Conservation (phyloP, 2,113 vertebrate genomes). For the Telmatochromis sp. region DNA sequence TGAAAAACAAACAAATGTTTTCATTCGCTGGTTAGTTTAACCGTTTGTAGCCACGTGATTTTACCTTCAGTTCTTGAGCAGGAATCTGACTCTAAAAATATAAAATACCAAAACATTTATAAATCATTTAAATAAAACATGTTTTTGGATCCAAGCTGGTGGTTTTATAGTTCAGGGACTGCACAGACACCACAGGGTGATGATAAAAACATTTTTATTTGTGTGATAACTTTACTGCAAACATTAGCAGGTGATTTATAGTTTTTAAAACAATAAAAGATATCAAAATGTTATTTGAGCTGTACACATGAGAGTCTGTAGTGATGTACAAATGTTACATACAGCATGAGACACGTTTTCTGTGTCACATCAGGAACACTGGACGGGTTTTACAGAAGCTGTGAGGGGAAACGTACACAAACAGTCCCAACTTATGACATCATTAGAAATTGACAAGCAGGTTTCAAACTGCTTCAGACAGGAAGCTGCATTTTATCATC, state of each 20-base stretch:
- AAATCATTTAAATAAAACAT: fast-evolving
- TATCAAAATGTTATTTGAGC: not conserved
- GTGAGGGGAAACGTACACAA: fast-evolving
- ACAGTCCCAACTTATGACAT: not conserved
- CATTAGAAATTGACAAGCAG: not conserved
- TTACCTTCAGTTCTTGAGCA: not conserved
- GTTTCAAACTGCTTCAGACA: not conserved
- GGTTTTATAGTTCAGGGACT: not conserved
- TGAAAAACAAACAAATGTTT: not conserved
- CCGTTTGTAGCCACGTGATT: not conserved
- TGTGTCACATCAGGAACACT: not conserved
- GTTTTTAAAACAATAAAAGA: not conserved
- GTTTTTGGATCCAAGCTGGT: not conserved
- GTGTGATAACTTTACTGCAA: not conserved
- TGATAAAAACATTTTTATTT: not conserved
- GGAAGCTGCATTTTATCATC: not conserved
- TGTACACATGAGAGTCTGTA: not conserved
- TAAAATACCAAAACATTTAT: not conserved
- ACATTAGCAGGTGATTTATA: fast-evolving
- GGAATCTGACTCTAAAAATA: not conserved
- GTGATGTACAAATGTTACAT: not conserved
- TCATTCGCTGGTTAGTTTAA: not conserved
- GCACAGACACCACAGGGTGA: not conserved
- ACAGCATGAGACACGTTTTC: not conserved
- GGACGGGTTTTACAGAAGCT: fast-evolving